A percentile compares a stretch with the other conserved stretches of the same genome.
These are phyloP conservation scores for Pandemis cinnamomeana DNA, from an alignment of 2,888 invertebrate genomes.

Conservation along the genomic window DNA sequence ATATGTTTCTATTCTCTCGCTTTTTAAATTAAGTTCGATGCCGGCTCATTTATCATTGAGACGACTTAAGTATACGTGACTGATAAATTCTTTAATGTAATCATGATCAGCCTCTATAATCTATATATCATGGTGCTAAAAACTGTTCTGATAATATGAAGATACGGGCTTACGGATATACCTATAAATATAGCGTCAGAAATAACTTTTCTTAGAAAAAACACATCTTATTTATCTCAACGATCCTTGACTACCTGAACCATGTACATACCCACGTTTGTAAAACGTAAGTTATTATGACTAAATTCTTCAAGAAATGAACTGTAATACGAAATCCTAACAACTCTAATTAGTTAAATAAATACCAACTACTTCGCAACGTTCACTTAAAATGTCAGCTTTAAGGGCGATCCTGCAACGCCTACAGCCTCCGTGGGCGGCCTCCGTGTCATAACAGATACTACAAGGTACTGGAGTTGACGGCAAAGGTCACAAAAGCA, in stretches of 20 bases:
- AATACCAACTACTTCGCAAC: slow-evolving; percentile 21
- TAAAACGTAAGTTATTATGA: not conserved
- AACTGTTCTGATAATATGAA: not conserved
- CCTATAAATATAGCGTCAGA: not conserved
- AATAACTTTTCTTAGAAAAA: not conserved
- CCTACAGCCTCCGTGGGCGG: slow-evolving; percentile 30
- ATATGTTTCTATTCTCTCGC: slow-evolving; percentile 24
- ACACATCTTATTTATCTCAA: too few species aligned
- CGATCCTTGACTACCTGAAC: not conserved
- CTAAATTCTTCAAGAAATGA: not conserved
- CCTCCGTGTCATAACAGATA: slow-evolving; percentile 20
- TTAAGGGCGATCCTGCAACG: slow-evolving; percentile 21
- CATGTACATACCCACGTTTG: not conserved
- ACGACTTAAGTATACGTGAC: slow-evolving; percentile 38
- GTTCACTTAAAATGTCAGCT: slow-evolving; percentile 24
- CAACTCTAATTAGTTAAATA: slow-evolving; percentile 11
- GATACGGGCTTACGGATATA: not conserved
- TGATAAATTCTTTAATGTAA: slow-evolving; percentile 31
- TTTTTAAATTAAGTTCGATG: slow-evolving; percentile 30
- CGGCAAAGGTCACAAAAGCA: slow-evolving; percentile 38
- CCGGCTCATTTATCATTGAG: slow-evolving; percentile 29
- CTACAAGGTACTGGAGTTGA: slow-evolving; percentile 29
- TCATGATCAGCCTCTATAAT: slow-evolving; percentile 20
- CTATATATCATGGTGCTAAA: slow-evolving; percentile 5
- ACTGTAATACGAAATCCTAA: not conserved